Base-by-base conservation (phyloP, 2,888 invertebrate genomes). In the Tanaodytes sp. region DNA sequence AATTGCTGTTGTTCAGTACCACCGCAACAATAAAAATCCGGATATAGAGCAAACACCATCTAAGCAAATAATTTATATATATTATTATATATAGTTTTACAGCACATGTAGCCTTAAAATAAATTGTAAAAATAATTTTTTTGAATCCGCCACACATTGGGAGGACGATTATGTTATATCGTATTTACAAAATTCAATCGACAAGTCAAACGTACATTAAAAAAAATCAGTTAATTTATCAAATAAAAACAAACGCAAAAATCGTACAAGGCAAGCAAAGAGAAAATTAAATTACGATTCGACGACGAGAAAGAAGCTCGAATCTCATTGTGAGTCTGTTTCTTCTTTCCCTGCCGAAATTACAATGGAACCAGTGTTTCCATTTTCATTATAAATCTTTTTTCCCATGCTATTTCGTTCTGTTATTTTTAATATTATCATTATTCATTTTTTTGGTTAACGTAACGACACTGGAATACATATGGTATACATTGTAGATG, bases 51-150 rank as follows among this genome's bases (percentile, higher is more conserved):
- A 23, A 23, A 23, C 23, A 23, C 23, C 23, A 23, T 23, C 23
- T 8, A 23, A 23, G 23, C 23, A 23, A 23, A 23, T 23, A 23
- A 46, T 46, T 40, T 51, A 51, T 61, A 67, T 67, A 67, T 67
- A 61, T 61, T 67, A 61, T 61, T 61, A 61, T 64, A 64, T 67
- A 62, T 68, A 68, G 63, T 68, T 63, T 68, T 68, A 68, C 68
- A 68, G 62, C 68, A 59, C 59, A 59, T 48, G 42, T 58, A 54
- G 49, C 42, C 63, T 69, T 69, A 63, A 68, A 58, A 49, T 69
- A 69, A 69, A 59, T 52, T 63, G 63, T 63, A 69, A 69, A 59
- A 69, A 69, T 69, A 69, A 64, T 69, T 69, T 64, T 69, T 59
- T 69, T 54, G 59, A 64, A 64, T 64, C 59, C 64, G 42, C 64